Evolutionary conservation across 2,888 invertebrate genomes (phyloP).

Genomic region (Trachelus tabidus): DNA sequence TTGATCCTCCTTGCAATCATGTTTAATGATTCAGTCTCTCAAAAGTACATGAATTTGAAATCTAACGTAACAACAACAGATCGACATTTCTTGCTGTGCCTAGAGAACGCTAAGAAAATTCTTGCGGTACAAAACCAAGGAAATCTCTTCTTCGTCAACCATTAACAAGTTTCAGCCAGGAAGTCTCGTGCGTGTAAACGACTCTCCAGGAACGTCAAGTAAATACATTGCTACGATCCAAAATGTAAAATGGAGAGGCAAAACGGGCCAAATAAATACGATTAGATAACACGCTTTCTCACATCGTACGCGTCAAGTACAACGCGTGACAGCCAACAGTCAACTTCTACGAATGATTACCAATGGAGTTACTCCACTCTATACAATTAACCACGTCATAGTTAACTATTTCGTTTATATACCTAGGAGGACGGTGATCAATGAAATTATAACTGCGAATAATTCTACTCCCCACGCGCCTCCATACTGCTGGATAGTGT

Average conservation of each 20-base stretch:
- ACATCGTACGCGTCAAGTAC: not conserved
- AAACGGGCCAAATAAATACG: not conserved
- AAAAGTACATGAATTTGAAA: not conserved
- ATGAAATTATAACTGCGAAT: slow-evolving; percentile 2
- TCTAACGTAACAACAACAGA: not conserved
- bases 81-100: not conserved
- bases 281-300: not conserved
- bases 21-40: not conserved
- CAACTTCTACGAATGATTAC: not conserved
- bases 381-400: not conserved
- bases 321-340: not conserved
- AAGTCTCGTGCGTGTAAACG: not conserved
- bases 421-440: not conserved
- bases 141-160: not conserved
- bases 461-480: not conserved
- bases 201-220: not conserved
- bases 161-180: not conserved
- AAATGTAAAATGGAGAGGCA: not conserved
- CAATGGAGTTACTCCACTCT: not conserved
- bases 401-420: not conserved
- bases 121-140: not conserved
- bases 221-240: not conserved
- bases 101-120: not conserved
- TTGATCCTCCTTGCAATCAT: not conserved
- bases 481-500: slow-evolving; percentile 16